Evolutionary conservation across 2,888 invertebrate genomes (phyloP).

Genomic region (Graphium colonna): DNA sequence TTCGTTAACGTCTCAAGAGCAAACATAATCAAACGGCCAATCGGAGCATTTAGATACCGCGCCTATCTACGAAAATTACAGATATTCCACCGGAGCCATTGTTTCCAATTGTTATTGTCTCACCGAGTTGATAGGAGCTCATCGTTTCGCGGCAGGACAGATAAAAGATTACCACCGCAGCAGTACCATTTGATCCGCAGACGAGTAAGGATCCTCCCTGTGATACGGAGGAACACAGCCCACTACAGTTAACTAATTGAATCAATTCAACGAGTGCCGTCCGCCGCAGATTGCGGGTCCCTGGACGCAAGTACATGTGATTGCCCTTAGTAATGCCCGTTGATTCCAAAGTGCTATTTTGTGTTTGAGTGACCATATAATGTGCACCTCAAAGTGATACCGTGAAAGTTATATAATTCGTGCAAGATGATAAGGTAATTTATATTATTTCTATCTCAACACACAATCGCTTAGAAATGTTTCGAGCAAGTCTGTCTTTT

Average conservation of each 20-base stretch:
- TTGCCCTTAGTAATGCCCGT: slow-evolving; percentile 17
- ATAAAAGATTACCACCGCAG: slow-evolving; percentile 69
- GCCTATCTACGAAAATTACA: slow-evolving; percentile 38
- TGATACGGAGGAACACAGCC: slow-evolving; percentile 21
- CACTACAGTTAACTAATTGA: slow-evolving; percentile 52
- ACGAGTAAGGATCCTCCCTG: slow-evolving; percentile 48
- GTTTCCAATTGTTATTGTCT: slow-evolving; percentile 32
- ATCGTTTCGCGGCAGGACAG: slow-evolving; percentile 44
- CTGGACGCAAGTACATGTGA: slow-evolving; percentile 25
- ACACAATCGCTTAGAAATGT: too few species aligned
- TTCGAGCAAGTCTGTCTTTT: not conserved
- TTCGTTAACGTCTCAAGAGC: slow-evolving; percentile 45
- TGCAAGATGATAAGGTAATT: slow-evolving; percentile 22
- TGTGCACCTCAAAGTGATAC: slow-evolving; percentile 22
- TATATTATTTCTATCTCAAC: not conserved
- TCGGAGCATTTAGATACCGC: slow-evolving; percentile 59
- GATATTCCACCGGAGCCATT: slow-evolving; percentile 52
- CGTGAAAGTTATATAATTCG: slow-evolving; percentile 12
- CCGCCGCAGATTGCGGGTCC: slow-evolving; percentile 57
- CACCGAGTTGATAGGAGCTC: slow-evolving; percentile 31
- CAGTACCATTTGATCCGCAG: slow-evolving; percentile 66
- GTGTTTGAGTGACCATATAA: slow-evolving; percentile 21
- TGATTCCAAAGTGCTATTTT: slow-evolving; percentile 24
- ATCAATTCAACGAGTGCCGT: slow-evolving; percentile 67
- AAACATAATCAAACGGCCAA: slow-evolving; percentile 62